Evolutionary conservation across 2,888 invertebrate genomes (phyloP), one percentile per base, ranked within the genome.

Genomic region (Sycophila texana): DNA sequence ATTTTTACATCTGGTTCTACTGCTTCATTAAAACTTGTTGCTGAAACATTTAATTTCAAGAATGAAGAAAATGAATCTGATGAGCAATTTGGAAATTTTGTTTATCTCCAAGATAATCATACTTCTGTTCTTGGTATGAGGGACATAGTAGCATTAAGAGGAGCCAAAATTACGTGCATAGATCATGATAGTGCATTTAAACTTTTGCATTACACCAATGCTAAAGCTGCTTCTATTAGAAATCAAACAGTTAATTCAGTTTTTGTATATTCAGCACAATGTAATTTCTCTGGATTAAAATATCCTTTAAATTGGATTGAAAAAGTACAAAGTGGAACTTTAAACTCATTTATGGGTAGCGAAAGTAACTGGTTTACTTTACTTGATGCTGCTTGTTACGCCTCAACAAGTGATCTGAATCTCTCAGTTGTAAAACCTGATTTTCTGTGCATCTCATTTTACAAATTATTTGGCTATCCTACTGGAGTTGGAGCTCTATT

Each of bases 1-100:
- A 93, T 99, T 83, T 99, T 99, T 88, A 99, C 98, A n/a, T 94
- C 96, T 0, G 97, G 98, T 57, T 95, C 98, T n/a, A 98, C 99
- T 26, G 95, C 94, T 22, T 94, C 97, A 0, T 89, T 99, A 73
- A 98, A 97, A 92, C 88, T 96, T 66, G 92, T 98, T 0, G 96
- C 95, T 0, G 98, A 99, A 89, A 92, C 93, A 76, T 98, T 99
- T 88, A 87, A 92, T 81, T 96, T 95, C 88, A 77, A 80, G 14
- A 58, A 75, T 49, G 55, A 68, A 1, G 65, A 66, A 16, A 80
- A 81, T 71, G 82, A 76, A 57, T 79, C 70, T 20, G 47, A 22
- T 12, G 39, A 58, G 5, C 47, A 76, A n/a, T 5, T 30, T 10
- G 96, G 96, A 1, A 91, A 92, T 71, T 96, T 97, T 88, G 93